These are phyloP conservation scores for Ceratotherium simum DNA, from an alignment of 2,113 vertebrate genomes.

Conservation along the genomic window DNA sequence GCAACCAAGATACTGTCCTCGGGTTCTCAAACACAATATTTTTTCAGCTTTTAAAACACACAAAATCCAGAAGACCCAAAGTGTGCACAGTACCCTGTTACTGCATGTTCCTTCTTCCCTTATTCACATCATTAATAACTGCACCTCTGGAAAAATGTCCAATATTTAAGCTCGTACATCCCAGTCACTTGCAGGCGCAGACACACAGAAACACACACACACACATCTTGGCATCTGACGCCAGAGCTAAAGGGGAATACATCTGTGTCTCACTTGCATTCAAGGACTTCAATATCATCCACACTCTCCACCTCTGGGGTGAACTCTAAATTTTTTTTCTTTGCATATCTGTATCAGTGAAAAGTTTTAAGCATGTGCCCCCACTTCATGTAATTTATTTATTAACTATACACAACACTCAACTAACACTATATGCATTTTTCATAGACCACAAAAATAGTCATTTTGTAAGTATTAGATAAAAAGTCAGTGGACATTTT, in stretches of 20 bases:
- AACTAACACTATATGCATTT: accelerated
- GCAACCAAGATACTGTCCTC: accelerated
- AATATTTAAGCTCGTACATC: too few relatives aligned
- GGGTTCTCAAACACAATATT: accelerated
- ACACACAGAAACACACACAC: background rate
- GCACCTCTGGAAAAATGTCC: accelerated
- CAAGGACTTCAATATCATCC: background rate
- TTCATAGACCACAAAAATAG: background rate
- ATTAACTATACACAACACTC: background rate
- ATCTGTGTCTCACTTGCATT: background rate
- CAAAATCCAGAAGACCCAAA: accelerated
- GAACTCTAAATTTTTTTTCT: background rate
- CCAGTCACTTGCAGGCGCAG: background rate
- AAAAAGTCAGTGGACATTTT: accelerated
- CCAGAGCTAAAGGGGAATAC: background rate
- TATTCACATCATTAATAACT: background rate
- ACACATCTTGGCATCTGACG: background rate
- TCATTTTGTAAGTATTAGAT: background rate
- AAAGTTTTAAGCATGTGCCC: background rate
- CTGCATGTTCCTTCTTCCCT: accelerated
- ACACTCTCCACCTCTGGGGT: too few relatives aligned
- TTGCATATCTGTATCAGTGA: background rate
- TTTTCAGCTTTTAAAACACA: background rate
- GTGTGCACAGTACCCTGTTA: accelerated
- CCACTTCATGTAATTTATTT: accelerated